phyloP scores from a whole-genome alignment of 2,113 vertebrate genomes.

The Regulus satrapa region DNA sequence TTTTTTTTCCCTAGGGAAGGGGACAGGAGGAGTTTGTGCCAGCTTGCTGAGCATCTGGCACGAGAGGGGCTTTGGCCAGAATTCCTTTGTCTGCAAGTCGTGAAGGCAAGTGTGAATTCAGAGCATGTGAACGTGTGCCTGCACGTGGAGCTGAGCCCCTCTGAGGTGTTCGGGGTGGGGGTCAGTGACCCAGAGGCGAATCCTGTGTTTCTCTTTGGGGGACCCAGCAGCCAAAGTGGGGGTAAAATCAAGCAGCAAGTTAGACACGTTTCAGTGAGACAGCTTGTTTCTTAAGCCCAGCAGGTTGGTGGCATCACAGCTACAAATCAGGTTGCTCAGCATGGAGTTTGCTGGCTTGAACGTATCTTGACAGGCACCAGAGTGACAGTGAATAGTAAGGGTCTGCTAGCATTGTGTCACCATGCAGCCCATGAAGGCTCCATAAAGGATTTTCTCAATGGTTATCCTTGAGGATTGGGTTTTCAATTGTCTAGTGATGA shows the following conservation, averaged over 20 bases:
- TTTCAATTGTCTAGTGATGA: background rate
- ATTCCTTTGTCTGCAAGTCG: background rate
- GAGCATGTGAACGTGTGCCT: background rate
- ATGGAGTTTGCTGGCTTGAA: background rate
- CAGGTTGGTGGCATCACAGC: background rate
- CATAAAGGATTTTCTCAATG: background rate
- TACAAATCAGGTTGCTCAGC: background rate
- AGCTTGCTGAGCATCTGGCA: background rate
- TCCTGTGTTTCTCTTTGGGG: background rate
- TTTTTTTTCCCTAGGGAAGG: background rate
- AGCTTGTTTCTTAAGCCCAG: background rate
- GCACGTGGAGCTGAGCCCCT: background rate
- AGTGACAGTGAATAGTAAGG: background rate
- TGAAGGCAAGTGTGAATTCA: background rate
- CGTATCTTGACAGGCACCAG: background rate
- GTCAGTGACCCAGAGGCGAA: background rate
- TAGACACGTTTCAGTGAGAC: background rate
- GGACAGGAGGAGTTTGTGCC: background rate
- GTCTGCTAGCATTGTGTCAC: background rate
- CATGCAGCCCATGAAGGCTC: background rate
- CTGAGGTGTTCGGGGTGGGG: background rate
- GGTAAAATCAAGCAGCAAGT: background rate
- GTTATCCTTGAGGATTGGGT: background rate
- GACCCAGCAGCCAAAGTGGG: rapidly evolving
- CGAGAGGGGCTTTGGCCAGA: background rate